phyloP scores from a whole-genome alignment of 2,113 vertebrate genomes.

The Boleophthalmus pectinirostris region DNA sequence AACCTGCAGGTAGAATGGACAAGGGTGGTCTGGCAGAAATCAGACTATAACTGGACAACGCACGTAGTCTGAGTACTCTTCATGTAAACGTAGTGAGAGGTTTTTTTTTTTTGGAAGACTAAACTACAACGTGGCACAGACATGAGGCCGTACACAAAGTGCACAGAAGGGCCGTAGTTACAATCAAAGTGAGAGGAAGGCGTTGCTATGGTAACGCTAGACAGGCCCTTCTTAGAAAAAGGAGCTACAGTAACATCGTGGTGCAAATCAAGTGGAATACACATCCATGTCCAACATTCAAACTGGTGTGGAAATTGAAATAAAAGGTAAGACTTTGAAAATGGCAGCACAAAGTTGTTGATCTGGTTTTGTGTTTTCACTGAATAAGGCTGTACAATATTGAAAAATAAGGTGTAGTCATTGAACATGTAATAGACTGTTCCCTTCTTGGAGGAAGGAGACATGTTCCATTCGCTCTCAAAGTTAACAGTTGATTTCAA shows the following conservation, averaged over 20 bases:
- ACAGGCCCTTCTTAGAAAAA: conserved; percentile 45
- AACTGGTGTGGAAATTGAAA: conserved; percentile 60
- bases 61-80: not conserved
- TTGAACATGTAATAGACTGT: too few species aligned
- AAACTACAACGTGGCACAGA: conserved; percentile 52
- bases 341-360: conserved; percentile 39
- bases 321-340: conserved; percentile 64
- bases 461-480: not conserved
- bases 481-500: not conserved
- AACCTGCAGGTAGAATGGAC: too few species aligned
- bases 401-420: not conserved
- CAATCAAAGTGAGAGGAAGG: conserved; percentile 15
- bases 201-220: conserved; percentile 20
- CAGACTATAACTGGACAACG: too few species aligned
- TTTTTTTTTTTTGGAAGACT: conserved; percentile 72
- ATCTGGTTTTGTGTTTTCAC: conserved; percentile 21
- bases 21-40: too few species aligned
- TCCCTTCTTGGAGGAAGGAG: too few species aligned
- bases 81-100: not conserved
- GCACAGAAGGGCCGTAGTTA: too few species aligned
- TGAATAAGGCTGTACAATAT: conserved; percentile 17
- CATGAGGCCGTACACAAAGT: too few species aligned
- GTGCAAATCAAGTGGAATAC: conserved; percentile 40
- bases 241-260: conserved; percentile 25
- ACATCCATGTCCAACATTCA: conserved; percentile 68